phyloP scores from a whole-genome alignment of 2,888 invertebrate genomes.

The Campoletis raptor region DNA sequence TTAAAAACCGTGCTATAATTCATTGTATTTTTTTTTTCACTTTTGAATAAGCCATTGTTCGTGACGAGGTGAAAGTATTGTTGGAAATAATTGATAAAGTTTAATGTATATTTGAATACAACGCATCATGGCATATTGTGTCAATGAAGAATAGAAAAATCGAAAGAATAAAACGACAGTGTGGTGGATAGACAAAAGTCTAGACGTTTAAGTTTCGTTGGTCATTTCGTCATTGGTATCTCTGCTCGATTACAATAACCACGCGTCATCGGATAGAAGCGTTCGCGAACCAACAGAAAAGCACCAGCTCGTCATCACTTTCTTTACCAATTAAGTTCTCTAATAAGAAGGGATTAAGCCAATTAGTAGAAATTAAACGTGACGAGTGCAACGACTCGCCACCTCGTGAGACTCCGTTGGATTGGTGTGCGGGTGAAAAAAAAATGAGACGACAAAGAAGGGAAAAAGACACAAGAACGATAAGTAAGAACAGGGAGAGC shows the following conservation, averaged over 20 bases:
- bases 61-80: neutral
- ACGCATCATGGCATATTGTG: neutral
- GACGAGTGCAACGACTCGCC: constrained; percentile 72
- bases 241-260: constrained; percentile 24
- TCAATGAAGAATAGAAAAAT: neutral
- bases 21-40: neutral
- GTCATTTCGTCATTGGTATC: constrained; percentile 9
- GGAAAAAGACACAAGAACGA: constrained; percentile 11
- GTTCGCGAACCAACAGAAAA: constrained; percentile 61
- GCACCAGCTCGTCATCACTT: constrained; percentile 72
- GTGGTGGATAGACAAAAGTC: neutral
- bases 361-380: constrained; percentile 73
- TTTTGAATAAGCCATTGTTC: neutral
- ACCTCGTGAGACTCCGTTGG: constrained; percentile 48
- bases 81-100: neutral
- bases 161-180: constrained; percentile 5
- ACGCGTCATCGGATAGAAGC: constrained; percentile 40
- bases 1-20: neutral
- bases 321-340: constrained; percentile 75
- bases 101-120: neutral
- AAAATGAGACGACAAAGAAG: constrained; percentile 3
- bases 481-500: neutral
- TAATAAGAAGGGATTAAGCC: constrained; percentile 76
- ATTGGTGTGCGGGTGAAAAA: constrained; percentile 26
- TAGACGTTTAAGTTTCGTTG: neutral